phyloP scores from a whole-genome alignment of 2,888 invertebrate species.

The Limnephilus marmoratus region DNA sequence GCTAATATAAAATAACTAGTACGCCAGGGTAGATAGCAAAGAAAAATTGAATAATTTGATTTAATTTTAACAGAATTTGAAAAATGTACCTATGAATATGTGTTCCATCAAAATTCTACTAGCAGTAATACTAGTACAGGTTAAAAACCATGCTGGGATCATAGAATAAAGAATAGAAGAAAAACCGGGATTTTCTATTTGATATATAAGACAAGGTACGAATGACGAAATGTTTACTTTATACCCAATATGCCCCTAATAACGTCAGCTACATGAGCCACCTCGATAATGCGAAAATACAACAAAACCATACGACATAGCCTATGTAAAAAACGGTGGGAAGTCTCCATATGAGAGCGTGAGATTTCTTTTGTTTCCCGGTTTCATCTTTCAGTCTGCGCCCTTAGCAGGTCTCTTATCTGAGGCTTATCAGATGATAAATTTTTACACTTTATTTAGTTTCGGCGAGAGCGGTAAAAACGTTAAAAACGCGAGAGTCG shows the following conservation, averaged over 20 bases:
- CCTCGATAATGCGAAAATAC: background rate
- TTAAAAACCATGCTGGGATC: no score
- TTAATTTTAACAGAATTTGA: no score
- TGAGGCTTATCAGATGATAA: conserved; percentile 56
- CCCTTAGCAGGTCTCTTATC: background rate
- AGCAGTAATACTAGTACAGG: no score
- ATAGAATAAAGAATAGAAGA: background rate
- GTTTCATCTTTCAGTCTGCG: conserved; percentile 4
- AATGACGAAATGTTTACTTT: background rate
- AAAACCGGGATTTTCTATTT: background rate
- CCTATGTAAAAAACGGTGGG: background rate
- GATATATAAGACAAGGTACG: background rate
- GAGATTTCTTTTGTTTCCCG: background rate
- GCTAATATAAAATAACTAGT: no score
- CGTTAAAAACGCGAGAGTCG: conserved; percentile 43
- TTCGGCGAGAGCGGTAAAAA: conserved; percentile 37
- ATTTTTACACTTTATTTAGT: conserved; percentile 57
- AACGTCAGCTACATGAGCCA: background rate
- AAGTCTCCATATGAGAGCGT: no score
- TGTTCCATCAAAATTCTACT: no score
- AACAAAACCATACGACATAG: background rate
- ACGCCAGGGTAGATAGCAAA: no score
- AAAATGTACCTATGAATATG: no score
- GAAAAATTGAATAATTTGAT: no score
- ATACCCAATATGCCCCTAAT: background rate